Evolutionary conservation across 2,888 invertebrate genomes (phyloP).

Genomic region (Pantelozetes paolii): DNA sequence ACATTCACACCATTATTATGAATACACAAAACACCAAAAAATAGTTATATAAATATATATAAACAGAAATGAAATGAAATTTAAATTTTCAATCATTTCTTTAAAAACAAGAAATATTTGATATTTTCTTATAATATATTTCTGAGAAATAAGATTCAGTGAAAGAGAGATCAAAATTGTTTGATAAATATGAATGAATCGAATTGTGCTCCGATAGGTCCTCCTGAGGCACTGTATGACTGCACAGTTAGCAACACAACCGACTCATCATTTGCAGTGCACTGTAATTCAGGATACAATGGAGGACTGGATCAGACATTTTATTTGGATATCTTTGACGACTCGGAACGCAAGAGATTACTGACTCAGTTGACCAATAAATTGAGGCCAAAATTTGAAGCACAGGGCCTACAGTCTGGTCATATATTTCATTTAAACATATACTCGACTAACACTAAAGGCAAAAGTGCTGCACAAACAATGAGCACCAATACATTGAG

Average conservation of each 20-base stretch:
- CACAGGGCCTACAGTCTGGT: background rate
- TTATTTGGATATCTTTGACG: constrained; percentile 19
- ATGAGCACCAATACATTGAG: constrained; percentile 6
- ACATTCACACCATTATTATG: background rate
- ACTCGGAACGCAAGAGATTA: constrained; percentile 33
- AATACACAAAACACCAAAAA: background rate
- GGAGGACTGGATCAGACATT: constrained; percentile 28
- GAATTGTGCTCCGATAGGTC: too few species aligned
- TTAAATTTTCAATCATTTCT: too few species aligned
- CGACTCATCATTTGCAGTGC: constrained; percentile 12
- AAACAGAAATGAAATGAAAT: too few species aligned
- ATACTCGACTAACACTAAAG: constrained; percentile 1
- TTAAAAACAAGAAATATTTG: too few species aligned
- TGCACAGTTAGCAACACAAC: constrained; percentile 14
- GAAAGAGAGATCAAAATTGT: background rate
- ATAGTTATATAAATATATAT: background rate
- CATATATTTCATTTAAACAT: constrained; percentile 29
- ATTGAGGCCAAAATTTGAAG: constrained; percentile 7
- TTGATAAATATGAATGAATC: background rate
- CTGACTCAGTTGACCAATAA: constrained; percentile 28
- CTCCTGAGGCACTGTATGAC: constrained; percentile 4
- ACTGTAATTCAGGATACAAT: constrained; percentile 17
- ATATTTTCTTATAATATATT: too few species aligned
- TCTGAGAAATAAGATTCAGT: background rate
- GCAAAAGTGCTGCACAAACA: background rate